These are phyloP conservation scores for Indicator maculatus DNA, from an alignment of 2,113 vertebrate genomes.

Conservation along the genomic window DNA sequence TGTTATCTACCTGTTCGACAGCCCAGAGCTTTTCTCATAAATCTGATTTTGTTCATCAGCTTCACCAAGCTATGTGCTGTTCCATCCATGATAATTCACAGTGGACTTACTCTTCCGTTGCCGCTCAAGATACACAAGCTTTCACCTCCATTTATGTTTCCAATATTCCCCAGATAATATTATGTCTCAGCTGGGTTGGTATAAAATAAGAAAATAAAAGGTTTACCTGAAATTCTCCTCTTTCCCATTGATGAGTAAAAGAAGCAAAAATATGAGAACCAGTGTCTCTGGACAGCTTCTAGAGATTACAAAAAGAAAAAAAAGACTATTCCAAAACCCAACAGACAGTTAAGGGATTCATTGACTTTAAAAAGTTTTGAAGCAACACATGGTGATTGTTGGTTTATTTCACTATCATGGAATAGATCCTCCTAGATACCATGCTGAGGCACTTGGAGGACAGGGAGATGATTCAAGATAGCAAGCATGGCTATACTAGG, in stretches of 20 bases:
- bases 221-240: background rate
- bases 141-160: background rate
- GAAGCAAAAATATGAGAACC: background rate
- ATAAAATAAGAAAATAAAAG: background rate
- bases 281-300: background rate
- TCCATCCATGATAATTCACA: background rate
- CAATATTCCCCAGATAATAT: background rate
- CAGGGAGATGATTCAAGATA: no score
- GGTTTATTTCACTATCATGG: background rate
- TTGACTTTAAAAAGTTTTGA: background rate
- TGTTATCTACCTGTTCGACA: background rate
- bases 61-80: background rate
- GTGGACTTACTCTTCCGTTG: background rate
- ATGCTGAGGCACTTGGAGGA: no score
- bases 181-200: fast-evolving
- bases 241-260: background rate
- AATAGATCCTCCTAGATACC: background rate
- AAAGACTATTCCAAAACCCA: background rate
- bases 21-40: background rate
- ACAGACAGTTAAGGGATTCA: conserved; percentile 1
- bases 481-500: no score
- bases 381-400: background rate
- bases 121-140: background rate
- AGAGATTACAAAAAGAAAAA: background rate
- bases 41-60: background rate